Evolutionary conservation across 2,888 invertebrate species (phyloP), one percentile per base, ranked within the genome.

Genomic region (Pediacus dermestoides): DNA sequence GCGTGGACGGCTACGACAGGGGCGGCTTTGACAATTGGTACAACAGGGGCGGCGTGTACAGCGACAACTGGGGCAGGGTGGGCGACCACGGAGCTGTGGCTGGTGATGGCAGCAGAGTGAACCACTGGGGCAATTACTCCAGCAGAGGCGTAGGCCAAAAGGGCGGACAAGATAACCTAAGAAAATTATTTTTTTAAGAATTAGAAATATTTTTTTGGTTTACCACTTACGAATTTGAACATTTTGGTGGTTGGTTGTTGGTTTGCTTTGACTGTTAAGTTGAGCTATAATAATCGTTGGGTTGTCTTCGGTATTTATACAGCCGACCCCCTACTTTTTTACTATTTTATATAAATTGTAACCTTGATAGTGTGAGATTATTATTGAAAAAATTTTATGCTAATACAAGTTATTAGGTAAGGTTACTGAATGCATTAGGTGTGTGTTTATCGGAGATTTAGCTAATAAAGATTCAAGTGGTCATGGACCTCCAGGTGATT

Each of bases 101-200:
- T 10, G 22, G 30, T 10, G 13, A 37, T 15, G 10, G 39, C 21
- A 7, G 42, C 36, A 3, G 36, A 34, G 26, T 42, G 42, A 8
- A 45, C 26, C 4, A 28, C 14, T 11, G 38, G 37, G 9, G 46
- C 34, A 9, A 33, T 34, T 3, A 28, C 14, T 7, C 28, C 28
- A 16, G 67, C 59, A 36, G 52, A 50, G 32, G 59, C 74, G 63
- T 70, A 72, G 43, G 75, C 75, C 64, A 76, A 52, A 57, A 75
- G 47, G 48, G 73, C 72, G 58, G 69, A 66, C 60, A 77, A 70
- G 36, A 70, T 68, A 45, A 76, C 69, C 77, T 77, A 64, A 13
- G 4, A 37, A 33, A 27, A 10, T 13, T 11, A 13, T 13, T 35
- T 9, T 11, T 21, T 15, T 16, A 36, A 18, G 11, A 23, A 21